Conservation (phyloP, 2,797 vertebrate genomes). For the Girardinus metallicus region DNA sequence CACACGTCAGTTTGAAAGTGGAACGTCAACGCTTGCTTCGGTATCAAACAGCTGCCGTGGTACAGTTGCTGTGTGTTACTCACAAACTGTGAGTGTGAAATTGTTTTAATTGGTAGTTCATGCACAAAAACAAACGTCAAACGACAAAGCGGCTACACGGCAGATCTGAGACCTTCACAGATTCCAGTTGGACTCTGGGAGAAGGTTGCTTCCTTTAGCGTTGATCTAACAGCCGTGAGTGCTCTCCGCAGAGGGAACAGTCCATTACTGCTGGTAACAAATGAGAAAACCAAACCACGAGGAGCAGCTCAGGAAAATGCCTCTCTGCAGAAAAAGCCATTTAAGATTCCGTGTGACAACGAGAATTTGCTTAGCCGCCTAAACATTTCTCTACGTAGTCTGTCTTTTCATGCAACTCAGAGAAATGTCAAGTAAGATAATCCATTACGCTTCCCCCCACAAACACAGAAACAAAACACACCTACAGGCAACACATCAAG, state of each 20-base stretch:
- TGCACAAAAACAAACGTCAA: slow-evolving; percentile 17
- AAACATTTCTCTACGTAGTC: slow-evolving; percentile 63
- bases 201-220: slow-evolving; percentile 45
- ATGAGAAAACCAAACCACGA: slow-evolving; percentile 49
- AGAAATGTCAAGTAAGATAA: slow-evolving; percentile 68
- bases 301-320: slow-evolving; percentile 62
- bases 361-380: slow-evolving; percentile 57
- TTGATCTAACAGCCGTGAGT: slow-evolving; percentile 44
- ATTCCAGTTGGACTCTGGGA: slow-evolving; percentile 28
- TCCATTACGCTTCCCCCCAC: slow-evolving; percentile 64
- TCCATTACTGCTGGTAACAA: slow-evolving; percentile 66
- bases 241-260: slow-evolving; percentile 51
- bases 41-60: slow-evolving; percentile 31
- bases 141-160: slow-evolving; percentile 12
- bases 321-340: slow-evolving; percentile 64
- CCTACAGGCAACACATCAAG: neutral
- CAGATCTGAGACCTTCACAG: slow-evolving; percentile 31
- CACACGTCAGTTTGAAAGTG: slow-evolving; percentile 20
- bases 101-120: slow-evolving; percentile 43
- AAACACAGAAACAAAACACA: slow-evolving; percentile 54
- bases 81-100: slow-evolving; percentile 33
- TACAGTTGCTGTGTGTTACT: slow-evolving; percentile 36
- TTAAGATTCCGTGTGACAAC: slow-evolving; percentile 59
- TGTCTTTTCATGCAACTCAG: slow-evolving; percentile 71
- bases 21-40: slow-evolving; percentile 20